Evolutionary conservation across 23 tunicate genomes (phyloP), one percentile per base, ranked within the genome.

Genomic region (Trididemnum clinides): DNA sequence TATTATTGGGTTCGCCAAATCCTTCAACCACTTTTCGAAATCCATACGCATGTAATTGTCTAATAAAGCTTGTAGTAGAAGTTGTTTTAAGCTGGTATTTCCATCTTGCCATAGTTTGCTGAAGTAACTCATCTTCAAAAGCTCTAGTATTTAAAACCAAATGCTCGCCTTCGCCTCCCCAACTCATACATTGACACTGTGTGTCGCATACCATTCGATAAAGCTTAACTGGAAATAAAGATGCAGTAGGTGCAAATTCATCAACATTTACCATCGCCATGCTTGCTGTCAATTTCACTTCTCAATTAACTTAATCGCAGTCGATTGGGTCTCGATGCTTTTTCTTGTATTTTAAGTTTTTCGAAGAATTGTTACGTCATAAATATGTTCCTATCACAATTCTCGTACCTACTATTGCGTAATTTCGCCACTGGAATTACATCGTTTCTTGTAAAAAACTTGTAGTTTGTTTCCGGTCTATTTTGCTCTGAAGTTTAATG

Each of bases 41-140:
- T 44, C 92, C 92, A 72, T 88, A 88, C 3, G 92, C 92, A 33
- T 88, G 92, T 66, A 88, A 39, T 50, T 88, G 92, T 72, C 92
- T 49, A 21, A 88, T 88, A 32, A 88, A 88, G 44, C 92, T 88
- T 22, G 92, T 88, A 6, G 92, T 88, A 6, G 92, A 88, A 2
- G 92, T 88, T 0, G 92, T 88, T 62, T 88, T 88, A 10, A 88
- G 74, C 71, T 88, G 92, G 66, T 88, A 88, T 39, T 81, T 82
- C 92, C 92, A 88, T 50, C 92, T 59, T 28, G 81, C 83, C 0
- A 73, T 34, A 19, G 92, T 88, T 33, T 82, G 65, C 34, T 73
- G 81, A 33, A 88, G 83, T 27, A 88, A 34, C 69, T 88, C 92
- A 34, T 88, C 87, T 38, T 88, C 92, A 82, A 88, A 88, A 15